Evolutionary conservation across 2,113 vertebrate species (phyloP), one percentile per base, ranked within the genome.

Genomic region (Dicentrarchus labrax): DNA sequence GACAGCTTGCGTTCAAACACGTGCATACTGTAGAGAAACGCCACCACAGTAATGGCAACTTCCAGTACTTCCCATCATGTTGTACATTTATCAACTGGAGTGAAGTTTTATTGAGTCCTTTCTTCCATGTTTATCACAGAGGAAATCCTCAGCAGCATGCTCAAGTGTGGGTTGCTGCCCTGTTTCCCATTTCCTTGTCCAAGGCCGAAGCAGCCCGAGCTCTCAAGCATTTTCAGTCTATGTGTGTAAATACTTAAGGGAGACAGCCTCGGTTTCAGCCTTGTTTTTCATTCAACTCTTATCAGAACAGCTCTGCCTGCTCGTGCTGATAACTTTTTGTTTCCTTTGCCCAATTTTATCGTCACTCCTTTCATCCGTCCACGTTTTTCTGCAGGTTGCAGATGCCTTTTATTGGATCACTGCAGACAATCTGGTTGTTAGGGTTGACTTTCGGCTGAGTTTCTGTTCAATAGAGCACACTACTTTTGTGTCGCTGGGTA

Each of bases 111-210:
- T 22, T 9, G 22, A 60, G 24, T 41, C 30, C 16, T 50, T 61
- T n/a, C 56, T 13, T 59, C 16, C 36, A 30, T 62, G 70, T 74
- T 72, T 50, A 74, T 77, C 76, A 43, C 73, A 53, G 65, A 78
- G 69, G 65, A 71, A 81, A 78, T 75, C 53, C 78, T 78, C 24
- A 13, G 53, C 2, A 8, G 17, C 12, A 50, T 59, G 22, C 41
- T 36, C 73, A 39, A 5, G 41, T 57, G 79, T 81, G 65, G 21
- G 43, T 70, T 70, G 13, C 41, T 60, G 48, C 72, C 61, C 74
- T 72, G 72, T 41, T 77, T 75, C 67, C 80, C 43, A 51, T 86
- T 84, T 86, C 51, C 62, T 59, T 21, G 30, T 69, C 83, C 43
- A 21, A 71, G 36, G 57, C 62, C 36, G 15, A 48, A 69, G 22